Evolutionary conservation across 2,888 invertebrate species (phyloP), one percentile per base, ranked within the genome.

Genomic region (Folsomia candida): DNA sequence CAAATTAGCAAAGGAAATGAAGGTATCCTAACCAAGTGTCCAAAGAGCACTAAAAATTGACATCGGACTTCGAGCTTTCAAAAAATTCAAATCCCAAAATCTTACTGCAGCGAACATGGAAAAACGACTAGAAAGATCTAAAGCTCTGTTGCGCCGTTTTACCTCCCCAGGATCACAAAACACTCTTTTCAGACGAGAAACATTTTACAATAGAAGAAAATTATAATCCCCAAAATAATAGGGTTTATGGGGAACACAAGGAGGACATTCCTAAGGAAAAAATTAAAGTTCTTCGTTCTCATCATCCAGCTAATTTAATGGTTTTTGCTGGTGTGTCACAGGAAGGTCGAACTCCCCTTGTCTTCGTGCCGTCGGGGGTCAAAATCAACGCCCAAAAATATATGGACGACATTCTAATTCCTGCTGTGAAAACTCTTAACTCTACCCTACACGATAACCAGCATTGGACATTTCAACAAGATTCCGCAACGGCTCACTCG

Each of bases 141-240:
- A 47, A 64, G 37, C 24, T n/a, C 64, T 64, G 9, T 18, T 64
- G 18, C 6, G 29, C 29, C 58, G 58, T n/a, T 59, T 27, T 14
- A 25, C 3, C 29, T 20, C 22, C 20, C 11, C 9, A 2, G 26
- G n/a, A 14, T 29, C 26, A 2, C n/a, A 59, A 24, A 28, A 2
- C 4, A 29, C 26, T 2, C 60, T 67, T 59, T 37, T 27, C 25
- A 4, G 67, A 57, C 26, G 67, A 67, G 37, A 67, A 67, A 67
- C 54, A 28, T 29, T 67, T 67, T 25, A 67, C 58, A 1, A 26
- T 59, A 24, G 59, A 58, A 22, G 47, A 14, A 28, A n/a, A 28
- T 20, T 67, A 57, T 22, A 67, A 67, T n/a, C 9, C 24, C 4
- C 67, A 67, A 67, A 67, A 67, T 20, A 57, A 67, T n/a, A 11